These are phyloP conservation scores for Drosophila dives DNA, from an alignment of 2,888 invertebrate genomes.

Conservation along the genomic window DNA sequence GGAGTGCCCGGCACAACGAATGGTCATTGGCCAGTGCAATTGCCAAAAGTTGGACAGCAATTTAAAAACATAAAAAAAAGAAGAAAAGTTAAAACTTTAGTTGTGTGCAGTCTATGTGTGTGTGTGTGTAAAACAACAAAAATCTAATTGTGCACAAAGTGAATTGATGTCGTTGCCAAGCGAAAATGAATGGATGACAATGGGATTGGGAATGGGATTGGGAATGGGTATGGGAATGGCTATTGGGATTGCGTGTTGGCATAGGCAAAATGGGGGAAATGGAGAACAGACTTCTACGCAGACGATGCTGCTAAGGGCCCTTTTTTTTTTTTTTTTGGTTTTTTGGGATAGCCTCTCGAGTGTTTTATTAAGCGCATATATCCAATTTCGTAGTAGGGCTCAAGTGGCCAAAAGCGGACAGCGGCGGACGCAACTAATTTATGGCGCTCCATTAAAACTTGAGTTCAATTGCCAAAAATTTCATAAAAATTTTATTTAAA, in stretches of 20 bases:
- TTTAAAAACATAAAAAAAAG: slow-evolving; percentile 34
- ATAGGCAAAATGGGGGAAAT: slow-evolving; percentile 22
- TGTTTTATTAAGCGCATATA: slow-evolving; percentile 80
- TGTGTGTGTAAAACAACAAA: slow-evolving; percentile 59
- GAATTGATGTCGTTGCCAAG: slow-evolving; percentile 81
- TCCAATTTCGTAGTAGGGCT: slow-evolving; percentile 74
- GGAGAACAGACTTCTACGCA: slow-evolving; percentile 31
- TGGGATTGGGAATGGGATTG: slow-evolving; percentile 3
- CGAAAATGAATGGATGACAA: slow-evolving; percentile 65
- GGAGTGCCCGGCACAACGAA: slow-evolving; percentile 29
- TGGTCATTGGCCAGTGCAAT: slow-evolving; percentile 64
- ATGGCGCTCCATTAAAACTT: slow-evolving; percentile 80
- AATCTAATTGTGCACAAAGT: slow-evolving; percentile 77
- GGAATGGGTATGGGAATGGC: background rate
- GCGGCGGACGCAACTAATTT: slow-evolving; percentile 67
- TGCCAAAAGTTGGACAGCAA: slow-evolving; percentile 68
- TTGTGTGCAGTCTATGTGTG: background rate
- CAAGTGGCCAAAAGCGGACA: slow-evolving; percentile 64
- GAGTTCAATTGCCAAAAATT: slow-evolving; percentile 81
- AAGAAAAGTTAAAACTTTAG: slow-evolving; percentile 52
- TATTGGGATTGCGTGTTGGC: slow-evolving; percentile 12
- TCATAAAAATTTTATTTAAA: slow-evolving; percentile 79
- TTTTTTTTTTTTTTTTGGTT: slow-evolving; percentile 12
- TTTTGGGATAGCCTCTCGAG: slow-evolving; percentile 63
- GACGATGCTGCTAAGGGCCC: slow-evolving; percentile 33